phyloP scores from a whole-genome alignment of 1,140 invertebrate genomes.

The Magallana angulata region DNA sequence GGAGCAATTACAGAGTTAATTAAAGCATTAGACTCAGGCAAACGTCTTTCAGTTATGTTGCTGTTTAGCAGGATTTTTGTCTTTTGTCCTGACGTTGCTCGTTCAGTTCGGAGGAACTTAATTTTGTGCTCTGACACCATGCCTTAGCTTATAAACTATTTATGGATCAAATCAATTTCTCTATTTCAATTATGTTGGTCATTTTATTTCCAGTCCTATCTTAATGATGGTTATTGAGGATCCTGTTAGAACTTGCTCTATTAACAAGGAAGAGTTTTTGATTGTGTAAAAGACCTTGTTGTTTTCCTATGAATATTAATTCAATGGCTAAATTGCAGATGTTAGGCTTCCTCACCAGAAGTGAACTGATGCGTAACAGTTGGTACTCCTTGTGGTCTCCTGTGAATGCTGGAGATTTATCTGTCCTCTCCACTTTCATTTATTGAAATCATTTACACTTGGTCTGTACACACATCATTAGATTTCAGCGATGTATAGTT shows the following conservation, averaged over 20 bases:
- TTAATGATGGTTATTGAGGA: background rate
- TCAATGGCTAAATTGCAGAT: background rate
- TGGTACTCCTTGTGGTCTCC: too few relatives aligned
- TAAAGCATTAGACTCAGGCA: too few relatives aligned
- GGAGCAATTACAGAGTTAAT: too few relatives aligned
- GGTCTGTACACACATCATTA: too few relatives aligned
- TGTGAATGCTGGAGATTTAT: too few relatives aligned
- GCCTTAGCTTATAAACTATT: background rate
- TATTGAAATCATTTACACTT: too few relatives aligned
- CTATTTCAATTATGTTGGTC: background rate
- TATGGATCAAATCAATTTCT: conserved; percentile 26
- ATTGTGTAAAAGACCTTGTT: background rate
- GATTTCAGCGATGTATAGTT: too few relatives aligned
- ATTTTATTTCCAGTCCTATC: background rate
- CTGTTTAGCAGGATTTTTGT: too few relatives aligned
- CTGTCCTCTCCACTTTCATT: too few relatives aligned
- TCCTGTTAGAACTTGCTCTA: background rate
- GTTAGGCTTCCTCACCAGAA: background rate
- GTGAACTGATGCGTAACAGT: background rate
- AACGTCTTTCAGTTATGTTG: too few relatives aligned
- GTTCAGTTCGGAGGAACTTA: background rate
- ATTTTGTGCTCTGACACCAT: background rate
- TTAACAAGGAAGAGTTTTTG: background rate
- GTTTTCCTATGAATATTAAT: background rate
- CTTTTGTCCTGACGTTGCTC: too few relatives aligned